Base-by-base conservation (phyloP, 2,888 invertebrate genomes). In the Hemicrepidius hirtus region DNA sequence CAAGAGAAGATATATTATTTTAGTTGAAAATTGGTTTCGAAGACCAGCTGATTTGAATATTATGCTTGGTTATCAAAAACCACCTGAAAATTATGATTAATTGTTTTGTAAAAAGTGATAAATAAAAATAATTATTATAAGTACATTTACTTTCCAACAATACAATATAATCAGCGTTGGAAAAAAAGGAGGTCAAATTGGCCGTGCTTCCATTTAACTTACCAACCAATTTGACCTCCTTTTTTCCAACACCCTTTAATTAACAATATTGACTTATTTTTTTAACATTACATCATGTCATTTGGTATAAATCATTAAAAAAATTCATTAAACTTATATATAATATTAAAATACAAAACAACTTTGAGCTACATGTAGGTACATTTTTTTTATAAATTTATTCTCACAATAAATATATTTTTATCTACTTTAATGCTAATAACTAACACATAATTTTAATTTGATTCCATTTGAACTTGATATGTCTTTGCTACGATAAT, bases 11-110 rank as follows among this genome's bases (percentile, higher is more conserved):
- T 78, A 71, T 59, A 62, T 83, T 13, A 79, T 85, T 64, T 73
- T 87, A 57, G 20, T 85, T 0, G 84, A 85, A 16, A 72, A 82
- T 41, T 82, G 78, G 64, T 87, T 87, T 71, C 77, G 83, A 69
- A 80, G 76, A 68, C 84, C 86, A 13, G 82, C 82, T 24, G 87
- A 87, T 80, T 81, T 85, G 46, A 79, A 82, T 78, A 82, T 85
- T 41, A 84, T 86, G 85, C 73, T 85, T 64, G 85, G 85, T 9
- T 75, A 81, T 71, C 82, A 84, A 70, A 78, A 79, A 70, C 78
- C 81, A 68, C 24, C 60, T 10, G 44, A 44, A 13, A 16, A 60
- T 60, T 60, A 60, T 28, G 44, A 60, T 24, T 60, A 44, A 24
- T 24, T 3, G 5, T 24, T 3, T 24, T 24, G 24, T n/a, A 24